Conservation (phyloP, 2,888 invertebrate genomes). For the Brassicogethes aeneus region DNA sequence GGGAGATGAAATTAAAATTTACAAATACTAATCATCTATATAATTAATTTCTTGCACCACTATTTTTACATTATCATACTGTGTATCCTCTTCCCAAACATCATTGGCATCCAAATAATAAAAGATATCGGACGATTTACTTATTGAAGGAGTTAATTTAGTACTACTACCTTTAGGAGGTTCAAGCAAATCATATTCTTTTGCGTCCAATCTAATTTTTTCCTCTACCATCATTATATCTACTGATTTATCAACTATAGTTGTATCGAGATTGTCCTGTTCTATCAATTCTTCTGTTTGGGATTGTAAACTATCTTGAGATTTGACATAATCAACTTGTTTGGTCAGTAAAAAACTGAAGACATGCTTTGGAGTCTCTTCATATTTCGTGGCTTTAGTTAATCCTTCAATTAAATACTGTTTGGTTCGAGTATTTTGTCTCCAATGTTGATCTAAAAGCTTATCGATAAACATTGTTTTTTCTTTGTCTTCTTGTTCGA, state of each 20-base stretch:
- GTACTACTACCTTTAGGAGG: not conserved
- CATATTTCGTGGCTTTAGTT: not conserved
- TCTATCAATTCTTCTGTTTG: not conserved
- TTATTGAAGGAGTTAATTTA: not conserved
- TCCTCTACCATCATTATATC: no score
- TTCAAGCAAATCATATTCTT: not conserved
- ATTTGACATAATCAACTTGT: no score
- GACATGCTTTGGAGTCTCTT: not conserved
- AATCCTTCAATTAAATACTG: not conserved
- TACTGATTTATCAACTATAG: no score
- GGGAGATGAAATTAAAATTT: no score
- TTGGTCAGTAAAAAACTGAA: not conserved
- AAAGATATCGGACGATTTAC: not conserved
- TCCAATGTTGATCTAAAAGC: not conserved
- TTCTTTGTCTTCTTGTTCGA: constrained; percentile 9
- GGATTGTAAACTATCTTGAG: no score
- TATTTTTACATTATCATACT: not conserved
- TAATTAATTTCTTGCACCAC: not conserved
- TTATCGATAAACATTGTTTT: not conserved
- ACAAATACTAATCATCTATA: not conserved
- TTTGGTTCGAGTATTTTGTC: not conserved
- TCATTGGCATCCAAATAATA: not conserved
- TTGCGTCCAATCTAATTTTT: not conserved
- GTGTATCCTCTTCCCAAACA: no score
- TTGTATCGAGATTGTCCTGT: no score